phyloP scores from a whole-genome alignment of 2,113 vertebrate genomes.

The Macroglossus sobrinus region DNA sequence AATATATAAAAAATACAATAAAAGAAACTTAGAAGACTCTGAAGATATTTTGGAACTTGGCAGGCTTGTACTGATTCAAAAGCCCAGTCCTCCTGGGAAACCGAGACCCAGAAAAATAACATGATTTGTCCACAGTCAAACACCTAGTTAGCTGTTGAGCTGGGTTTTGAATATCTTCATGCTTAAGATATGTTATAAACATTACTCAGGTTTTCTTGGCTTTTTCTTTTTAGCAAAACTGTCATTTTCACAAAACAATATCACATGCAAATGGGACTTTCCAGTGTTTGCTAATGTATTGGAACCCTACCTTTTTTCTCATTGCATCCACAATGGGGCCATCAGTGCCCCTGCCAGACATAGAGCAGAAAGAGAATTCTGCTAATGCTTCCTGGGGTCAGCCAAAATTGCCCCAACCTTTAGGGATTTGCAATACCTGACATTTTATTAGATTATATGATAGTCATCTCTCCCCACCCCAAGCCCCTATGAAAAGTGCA shows the following conservation, averaged over 20 bases:
- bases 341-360: background rate
- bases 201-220: conserved; percentile 42
- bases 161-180: background rate
- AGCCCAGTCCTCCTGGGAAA: background rate
- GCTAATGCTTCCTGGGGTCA: background rate
- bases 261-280: conserved; percentile 41
- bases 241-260: conserved; percentile 24
- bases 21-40: background rate
- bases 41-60: background rate
- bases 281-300: background rate
- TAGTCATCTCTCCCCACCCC: background rate
- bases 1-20: background rate
- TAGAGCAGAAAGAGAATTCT: background rate
- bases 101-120: background rate
- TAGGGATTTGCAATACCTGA: background rate
- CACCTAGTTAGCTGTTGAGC: background rate
- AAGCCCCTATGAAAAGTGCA: background rate
- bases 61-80: background rate
- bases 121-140: background rate
- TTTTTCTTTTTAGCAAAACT: background rate
- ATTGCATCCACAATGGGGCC: too few relatives aligned
- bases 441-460: background rate
- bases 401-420: background rate
- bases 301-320: background rate
- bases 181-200: background rate